Conservation (phyloP, 2,113 vertebrate species). For the Pedetes capensis region DNA sequence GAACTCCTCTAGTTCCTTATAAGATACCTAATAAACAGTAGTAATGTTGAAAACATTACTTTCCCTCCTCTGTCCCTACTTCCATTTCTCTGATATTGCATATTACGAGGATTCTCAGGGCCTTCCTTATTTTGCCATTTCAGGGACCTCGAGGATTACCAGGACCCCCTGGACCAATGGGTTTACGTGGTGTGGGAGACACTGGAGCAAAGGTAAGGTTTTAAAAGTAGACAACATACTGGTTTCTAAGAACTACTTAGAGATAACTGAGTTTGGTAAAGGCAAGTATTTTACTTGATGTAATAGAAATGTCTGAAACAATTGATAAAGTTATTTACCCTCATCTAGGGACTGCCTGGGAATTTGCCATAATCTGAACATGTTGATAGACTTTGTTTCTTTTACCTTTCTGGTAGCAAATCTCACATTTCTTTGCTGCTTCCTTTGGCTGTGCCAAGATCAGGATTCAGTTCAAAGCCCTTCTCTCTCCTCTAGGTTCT, state of each 20-base stretch:
- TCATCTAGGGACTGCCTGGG: neutral
- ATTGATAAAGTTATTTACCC: neutral
- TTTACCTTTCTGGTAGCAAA: neutral
- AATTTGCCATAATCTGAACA: neutral
- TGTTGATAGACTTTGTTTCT: neutral
- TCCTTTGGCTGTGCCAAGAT: neutral
- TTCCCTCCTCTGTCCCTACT: neutral
- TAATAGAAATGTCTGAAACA: neutral
- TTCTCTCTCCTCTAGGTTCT: neutral
- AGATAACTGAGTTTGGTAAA: neutral
- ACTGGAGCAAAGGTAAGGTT: slow-evolving; percentile 88
- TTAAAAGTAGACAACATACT: neutral
- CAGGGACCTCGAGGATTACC: slow-evolving; percentile 87
- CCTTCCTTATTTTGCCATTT: neutral
- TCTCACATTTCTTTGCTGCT: neutral
- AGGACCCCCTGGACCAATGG: slow-evolving; percentile 86
- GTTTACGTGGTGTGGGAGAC: slow-evolving; percentile 85
- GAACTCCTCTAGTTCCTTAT: neutral
- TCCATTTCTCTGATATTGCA: neutral
- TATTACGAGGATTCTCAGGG: neutral
- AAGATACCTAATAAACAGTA: neutral
- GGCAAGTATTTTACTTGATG: neutral
- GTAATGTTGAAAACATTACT: neutral
- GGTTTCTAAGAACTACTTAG: neutral
- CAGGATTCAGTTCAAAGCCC: neutral